Conservation (phyloP, 2,888 invertebrate genomes). For the Dasypolia templi region DNA sequence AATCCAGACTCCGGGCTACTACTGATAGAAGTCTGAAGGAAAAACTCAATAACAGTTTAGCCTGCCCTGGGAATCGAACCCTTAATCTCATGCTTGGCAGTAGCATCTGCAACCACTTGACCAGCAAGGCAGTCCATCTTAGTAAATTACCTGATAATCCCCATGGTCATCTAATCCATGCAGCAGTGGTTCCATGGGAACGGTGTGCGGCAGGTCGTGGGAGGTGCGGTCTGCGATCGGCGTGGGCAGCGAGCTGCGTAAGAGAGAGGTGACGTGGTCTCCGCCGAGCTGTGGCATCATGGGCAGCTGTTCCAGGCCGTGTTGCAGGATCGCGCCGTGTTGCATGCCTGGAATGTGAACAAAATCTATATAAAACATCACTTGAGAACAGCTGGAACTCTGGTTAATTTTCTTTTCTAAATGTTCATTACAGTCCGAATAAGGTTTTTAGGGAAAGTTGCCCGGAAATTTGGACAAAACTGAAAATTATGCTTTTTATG, state of each 20-base stretch:
- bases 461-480: background rate
- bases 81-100: background rate
- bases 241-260: constrained; percentile 62
- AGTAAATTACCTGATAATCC: constrained; percentile 79
- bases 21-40: background rate
- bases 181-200: constrained; percentile 78
- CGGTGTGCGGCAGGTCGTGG: constrained; percentile 67
- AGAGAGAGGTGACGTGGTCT: constrained; percentile 83
- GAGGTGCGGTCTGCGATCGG: constrained; percentile 57
- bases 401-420: background rate
- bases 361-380: background rate
- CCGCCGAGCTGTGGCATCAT: constrained; percentile 92
- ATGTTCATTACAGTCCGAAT: background rate
- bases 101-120: background rate
- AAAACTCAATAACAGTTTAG: background rate
- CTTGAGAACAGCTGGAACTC: background rate
- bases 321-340: constrained; percentile 71
- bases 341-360: constrained; percentile 63
- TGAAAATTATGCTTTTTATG: background rate
- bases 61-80: background rate
- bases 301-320: constrained; percentile 85
- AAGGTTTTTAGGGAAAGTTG: background rate
- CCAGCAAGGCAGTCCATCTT: background rate
- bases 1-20: background rate
- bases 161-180: constrained; percentile 75